Base-by-base conservation (phyloP, 2,113 vertebrate species). In the Dromaius novaehollandiae region DNA sequence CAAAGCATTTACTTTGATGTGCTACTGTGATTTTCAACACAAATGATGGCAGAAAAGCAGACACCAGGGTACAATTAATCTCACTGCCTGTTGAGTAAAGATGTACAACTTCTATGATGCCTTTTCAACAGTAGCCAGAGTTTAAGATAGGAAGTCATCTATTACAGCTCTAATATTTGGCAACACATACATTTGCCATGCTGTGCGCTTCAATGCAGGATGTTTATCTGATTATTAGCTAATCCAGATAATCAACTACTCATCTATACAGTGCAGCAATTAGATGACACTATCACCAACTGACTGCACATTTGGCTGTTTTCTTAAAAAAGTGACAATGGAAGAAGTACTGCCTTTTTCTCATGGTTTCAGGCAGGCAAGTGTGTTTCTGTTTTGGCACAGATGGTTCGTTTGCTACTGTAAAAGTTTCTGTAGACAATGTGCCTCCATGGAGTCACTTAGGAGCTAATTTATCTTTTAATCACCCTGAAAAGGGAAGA, bases 361-460 rank as follows among this genome's bases (percentile, higher is more conserved):
- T 95, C 26, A 8, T 66, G 56, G 36, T 95, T 86, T 86, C 68
- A 90, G 71, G 93, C 15, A 61, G 1, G 1, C 21, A 79, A 93
- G 60, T 64, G 44, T 36, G 38, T 51, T 94, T 80, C 60, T 82
- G 60, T 24, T 94, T 88, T 92, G 65, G 36, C 93, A 91, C 55
- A 93, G 7, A 84, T 32, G 0, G 0, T 83, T 81, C 56, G 15
- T 51, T 82, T 96, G 63, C 66, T 75, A 63, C 50, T 15, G 8
- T 22, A 78, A 78, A 84, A 13, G 36, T 48, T 91, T 90, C 85
- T 83, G 70, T 58, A 63, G 91, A 79, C 53, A 53, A 68, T 58
- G n/a, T 48, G 25, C 26, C 83, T 95, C 40, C 50, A 92, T 48
- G 94, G 93, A 89, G 85, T 92, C 84, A 96, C 76, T 75, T 50